phyloP scores from a whole-genome alignment of 2,113 vertebrate species.

The Leiothrix lutea region DNA sequence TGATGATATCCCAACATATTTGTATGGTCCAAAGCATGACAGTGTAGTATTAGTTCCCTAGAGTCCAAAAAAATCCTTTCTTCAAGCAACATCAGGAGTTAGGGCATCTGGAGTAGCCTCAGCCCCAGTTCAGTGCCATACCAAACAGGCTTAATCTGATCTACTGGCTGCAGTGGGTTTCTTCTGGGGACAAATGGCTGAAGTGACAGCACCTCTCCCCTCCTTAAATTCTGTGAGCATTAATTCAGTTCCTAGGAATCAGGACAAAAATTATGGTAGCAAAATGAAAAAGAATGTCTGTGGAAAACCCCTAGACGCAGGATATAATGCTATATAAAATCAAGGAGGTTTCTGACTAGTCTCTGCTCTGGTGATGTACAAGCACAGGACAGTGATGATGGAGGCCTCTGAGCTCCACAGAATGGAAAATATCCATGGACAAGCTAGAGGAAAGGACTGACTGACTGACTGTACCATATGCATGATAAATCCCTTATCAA shows the following conservation, averaged over 20 bases:
- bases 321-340: background rate
- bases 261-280: background rate
- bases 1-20: background rate
- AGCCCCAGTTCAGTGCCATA: background rate
- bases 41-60: background rate
- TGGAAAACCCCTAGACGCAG: background rate
- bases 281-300: background rate
- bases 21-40: background rate
- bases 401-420: background rate
- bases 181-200: background rate
- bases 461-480: fast-evolving
- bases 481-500: background rate
- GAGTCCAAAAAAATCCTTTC: background rate
- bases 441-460: background rate
- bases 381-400: background rate
- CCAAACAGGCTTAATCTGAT: background rate
- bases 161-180: background rate
- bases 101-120: background rate
- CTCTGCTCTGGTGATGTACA: background rate
- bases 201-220: background rate
- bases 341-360: background rate
- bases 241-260: background rate
- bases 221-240: background rate
- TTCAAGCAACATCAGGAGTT: background rate
- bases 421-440: background rate